Conservation (phyloP, 2,888 invertebrate species). For the Xanthia togata region DNA sequence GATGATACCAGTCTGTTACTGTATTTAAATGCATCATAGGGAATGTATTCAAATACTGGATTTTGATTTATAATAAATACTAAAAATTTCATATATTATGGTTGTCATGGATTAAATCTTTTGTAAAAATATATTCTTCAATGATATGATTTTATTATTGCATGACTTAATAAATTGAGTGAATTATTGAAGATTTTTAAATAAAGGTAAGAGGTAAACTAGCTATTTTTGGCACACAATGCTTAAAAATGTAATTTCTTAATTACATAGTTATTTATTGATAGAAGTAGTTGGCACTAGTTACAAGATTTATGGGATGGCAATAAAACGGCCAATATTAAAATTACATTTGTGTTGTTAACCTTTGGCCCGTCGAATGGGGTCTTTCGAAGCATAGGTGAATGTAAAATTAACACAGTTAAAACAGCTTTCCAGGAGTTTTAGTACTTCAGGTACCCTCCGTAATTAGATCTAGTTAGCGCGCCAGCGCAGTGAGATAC, state of each 20-base stretch:
- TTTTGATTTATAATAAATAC: conserved; percentile 54
- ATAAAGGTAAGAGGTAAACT: conserved; percentile 16
- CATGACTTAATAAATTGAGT: conserved; percentile 49
- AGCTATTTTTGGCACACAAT: conserved; percentile 56
- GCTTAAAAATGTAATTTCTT: conserved; percentile 22
- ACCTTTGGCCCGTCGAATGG: neutral
- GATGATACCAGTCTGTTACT: conserved; percentile 61
- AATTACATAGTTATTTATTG: conserved; percentile 7
- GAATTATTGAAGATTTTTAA: conserved; percentile 28
- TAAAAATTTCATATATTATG: conserved; percentile 37
- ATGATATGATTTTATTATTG: conserved; percentile 71
- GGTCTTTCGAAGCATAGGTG: too few relatives aligned
- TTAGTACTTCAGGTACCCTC: too few relatives aligned
- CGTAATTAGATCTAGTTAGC: too few relatives aligned
- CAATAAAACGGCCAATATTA: conserved; percentile 25
- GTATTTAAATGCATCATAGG: conserved; percentile 66
- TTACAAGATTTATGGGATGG: conserved; percentile 26
- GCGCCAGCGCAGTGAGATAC: too few relatives aligned
- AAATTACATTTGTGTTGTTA: conserved; percentile 11
- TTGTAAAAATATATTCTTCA: conserved; percentile 64
- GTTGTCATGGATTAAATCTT: conserved; percentile 66
- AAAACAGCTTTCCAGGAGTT: too few relatives aligned
- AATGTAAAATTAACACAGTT: too few relatives aligned
- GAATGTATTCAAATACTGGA: conserved; percentile 68
- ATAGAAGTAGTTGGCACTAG: conserved; percentile 46